phyloP scores from a whole-genome alignment of 2,888 invertebrate species.

The Noctua fimbriata region DNA sequence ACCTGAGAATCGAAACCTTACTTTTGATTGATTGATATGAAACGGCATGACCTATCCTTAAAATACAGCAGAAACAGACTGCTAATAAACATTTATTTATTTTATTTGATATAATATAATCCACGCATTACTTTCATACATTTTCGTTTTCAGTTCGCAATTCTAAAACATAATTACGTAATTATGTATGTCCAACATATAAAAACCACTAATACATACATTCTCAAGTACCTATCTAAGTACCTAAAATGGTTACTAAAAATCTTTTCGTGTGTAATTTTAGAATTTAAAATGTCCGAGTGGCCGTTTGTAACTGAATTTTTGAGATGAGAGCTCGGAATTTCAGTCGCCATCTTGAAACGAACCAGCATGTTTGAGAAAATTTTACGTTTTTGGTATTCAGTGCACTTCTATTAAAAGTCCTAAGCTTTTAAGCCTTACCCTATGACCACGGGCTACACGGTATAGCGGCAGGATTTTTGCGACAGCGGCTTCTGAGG shows the following conservation, averaged over 20 bases:
- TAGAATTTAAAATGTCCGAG: conserved; percentile 21
- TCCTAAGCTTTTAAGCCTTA: not conserved
- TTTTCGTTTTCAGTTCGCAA: not conserved
- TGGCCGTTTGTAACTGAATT: conserved; percentile 1
- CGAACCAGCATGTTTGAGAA: not conserved
- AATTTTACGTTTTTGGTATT: not conserved
- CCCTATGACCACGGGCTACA: not conserved
- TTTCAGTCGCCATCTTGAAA: conserved; percentile 25
- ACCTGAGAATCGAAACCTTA: not conserved
- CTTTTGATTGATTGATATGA: not conserved
- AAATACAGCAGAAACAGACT: not conserved
- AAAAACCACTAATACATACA: not conserved
- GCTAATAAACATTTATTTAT: not conserved
- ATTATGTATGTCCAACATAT: not conserved
- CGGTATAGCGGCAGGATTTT: not conserved
- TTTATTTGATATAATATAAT: not conserved
- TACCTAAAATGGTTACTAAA: conserved; percentile 4
- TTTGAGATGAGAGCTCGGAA: conserved; percentile 7
- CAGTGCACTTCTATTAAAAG: conserved; percentile 1
- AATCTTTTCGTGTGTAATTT: conserved; percentile 8
- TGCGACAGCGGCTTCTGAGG: not conserved
- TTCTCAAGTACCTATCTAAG: not conserved
- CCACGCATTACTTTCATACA: not conserved
- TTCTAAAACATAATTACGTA: not conserved
- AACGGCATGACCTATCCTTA: not conserved